Percentiles rank a stretch among this genome's conserved stretches.
phyloP scores from a whole-genome alignment of 2,797 vertebrate genomes.

The Galaxias olidus region DNA sequence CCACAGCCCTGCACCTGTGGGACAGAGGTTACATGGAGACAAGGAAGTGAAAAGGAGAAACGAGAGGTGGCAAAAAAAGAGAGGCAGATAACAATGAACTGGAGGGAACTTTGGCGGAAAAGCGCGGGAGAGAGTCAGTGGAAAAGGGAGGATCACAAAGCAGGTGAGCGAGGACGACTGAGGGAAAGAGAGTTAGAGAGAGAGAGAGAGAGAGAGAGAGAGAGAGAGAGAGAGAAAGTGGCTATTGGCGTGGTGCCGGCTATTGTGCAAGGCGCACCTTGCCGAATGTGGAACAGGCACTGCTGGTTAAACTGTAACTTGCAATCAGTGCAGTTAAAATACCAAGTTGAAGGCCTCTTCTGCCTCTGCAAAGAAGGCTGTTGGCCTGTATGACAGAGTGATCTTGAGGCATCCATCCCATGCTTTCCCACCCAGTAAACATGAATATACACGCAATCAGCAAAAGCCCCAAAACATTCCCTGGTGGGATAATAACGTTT shows the following conservation, averaged over 20 bases:
- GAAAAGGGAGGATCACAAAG: slow-evolving; percentile 21
- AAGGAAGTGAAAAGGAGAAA: background rate
- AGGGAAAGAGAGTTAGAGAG: slow-evolving; percentile 21
- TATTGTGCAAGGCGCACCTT: slow-evolving; percentile 59
- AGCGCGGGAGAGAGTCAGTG: slow-evolving; percentile 13
- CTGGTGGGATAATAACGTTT: no score
- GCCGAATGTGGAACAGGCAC: slow-evolving; percentile 23
- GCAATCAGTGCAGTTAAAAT: slow-evolving; percentile 33
- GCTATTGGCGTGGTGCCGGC: slow-evolving; percentile 43
- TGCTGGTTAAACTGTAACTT: slow-evolving; percentile 43
- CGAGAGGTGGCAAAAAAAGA: background rate
- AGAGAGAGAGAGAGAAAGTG: slow-evolving; percentile 12
- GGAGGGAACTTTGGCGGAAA: background rate
- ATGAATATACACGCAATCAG: no score
- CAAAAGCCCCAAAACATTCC: no score
- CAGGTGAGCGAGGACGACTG: background rate
- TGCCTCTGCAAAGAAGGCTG: no score
- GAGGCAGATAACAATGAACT: slow-evolving; percentile 18
- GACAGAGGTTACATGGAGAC: background rate
- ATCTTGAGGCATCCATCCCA: no score
- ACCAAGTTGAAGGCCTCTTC: background rate
- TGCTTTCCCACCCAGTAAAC: no score
- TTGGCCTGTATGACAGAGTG: no score
- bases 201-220: slow-evolving; percentile 9
- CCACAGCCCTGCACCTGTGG: no score